phyloP scores from a whole-genome alignment of 2,888 invertebrate species.

The Metacarcinus magister region DNA sequence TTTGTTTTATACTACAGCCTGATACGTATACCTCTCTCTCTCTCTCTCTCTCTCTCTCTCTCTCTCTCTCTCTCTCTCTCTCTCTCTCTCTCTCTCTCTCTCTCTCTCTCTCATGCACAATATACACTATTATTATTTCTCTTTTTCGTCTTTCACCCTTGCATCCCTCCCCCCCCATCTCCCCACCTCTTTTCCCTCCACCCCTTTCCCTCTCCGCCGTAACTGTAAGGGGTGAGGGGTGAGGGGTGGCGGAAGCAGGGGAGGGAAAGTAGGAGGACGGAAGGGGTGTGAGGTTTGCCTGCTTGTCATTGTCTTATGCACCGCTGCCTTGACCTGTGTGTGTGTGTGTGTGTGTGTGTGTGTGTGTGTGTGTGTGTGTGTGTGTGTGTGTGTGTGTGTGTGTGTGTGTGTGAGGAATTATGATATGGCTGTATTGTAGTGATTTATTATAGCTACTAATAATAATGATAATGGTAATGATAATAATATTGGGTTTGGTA shows the following conservation, averaged over 20 bases:
- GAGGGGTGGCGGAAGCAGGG: not conserved
- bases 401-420: not conserved
- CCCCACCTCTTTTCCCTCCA: not conserved
- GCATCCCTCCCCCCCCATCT: not conserved
- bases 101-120: too few relatives aligned
- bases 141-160: too few relatives aligned
- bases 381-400: not conserved
- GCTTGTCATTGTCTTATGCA: constrained; percentile 1
- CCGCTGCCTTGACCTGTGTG: not conserved
- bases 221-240: not conserved
- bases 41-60: not conserved
- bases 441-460: too few relatives aligned
- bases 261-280: not conserved
- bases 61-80: not conserved
- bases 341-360: constrained; percentile 26
- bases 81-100: too few relatives aligned
- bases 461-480: too few relatives aligned
- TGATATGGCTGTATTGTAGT: too few relatives aligned
- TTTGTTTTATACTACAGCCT: too few relatives aligned
- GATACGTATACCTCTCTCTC: too few relatives aligned
- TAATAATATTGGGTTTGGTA: too few relatives aligned
- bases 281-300: not conserved
- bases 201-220: not conserved
- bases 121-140: too few relatives aligned
- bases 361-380: constrained; percentile 26